Conservation (phyloP, 1,140 invertebrate species). For the Hylyphantes graminicola region DNA sequence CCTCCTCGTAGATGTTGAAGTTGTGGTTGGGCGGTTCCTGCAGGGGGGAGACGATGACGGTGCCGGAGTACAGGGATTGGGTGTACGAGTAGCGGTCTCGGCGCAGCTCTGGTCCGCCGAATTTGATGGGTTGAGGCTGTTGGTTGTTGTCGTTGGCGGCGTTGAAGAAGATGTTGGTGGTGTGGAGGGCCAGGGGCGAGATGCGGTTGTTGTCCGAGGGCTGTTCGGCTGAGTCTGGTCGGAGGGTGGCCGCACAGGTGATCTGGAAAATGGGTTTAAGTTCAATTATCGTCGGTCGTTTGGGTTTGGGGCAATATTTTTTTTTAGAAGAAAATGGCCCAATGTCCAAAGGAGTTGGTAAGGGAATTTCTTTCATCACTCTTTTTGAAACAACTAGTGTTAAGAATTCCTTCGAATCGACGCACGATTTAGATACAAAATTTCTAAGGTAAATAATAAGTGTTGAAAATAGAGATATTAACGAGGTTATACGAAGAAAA, state of each 20-base stretch:
- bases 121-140: neutral
- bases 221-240: constrained; percentile 42
- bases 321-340: neutral
- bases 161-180: constrained; percentile 55
- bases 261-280: constrained; percentile 1
- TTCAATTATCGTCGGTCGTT: neutral
- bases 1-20: neutral
- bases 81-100: constrained; percentile 60
- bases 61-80: constrained; percentile 56
- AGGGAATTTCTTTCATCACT: neutral
- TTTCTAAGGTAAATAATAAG: too few relatives aligned
- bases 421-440: too few relatives aligned
- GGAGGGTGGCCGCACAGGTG: constrained; percentile 42
- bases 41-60: constrained; percentile 26
- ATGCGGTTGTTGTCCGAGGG: constrained; percentile 22
- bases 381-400: too few relatives aligned
- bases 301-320: neutral
- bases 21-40: constrained; percentile 26
- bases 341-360: neutral
- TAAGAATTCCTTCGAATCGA: too few relatives aligned
- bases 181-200: constrained; percentile 48
- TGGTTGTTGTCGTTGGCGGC: neutral
- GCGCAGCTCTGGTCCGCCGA: constrained; percentile 16
- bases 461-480: too few relatives aligned
- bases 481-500: too few relatives aligned